Base-by-base conservation (phyloP, 92 coral and sea anemone genomes). In the Palythoa grandiflora region DNA sequence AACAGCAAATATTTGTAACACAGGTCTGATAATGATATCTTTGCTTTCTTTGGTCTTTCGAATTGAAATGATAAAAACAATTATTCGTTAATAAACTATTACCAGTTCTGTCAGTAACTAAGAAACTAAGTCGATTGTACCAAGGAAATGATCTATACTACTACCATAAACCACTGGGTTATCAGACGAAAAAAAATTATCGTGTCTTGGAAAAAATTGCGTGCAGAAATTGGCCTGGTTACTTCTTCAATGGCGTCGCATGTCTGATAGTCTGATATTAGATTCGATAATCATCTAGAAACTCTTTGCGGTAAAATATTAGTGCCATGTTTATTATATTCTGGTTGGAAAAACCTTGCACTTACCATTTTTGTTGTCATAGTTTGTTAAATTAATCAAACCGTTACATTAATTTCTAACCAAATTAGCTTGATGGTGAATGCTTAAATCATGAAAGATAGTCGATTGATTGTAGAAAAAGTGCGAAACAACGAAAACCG, bases 341-440 rank as follows among this genome's bases (percentile, higher is more conserved):
- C 44, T 44, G 86, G 86, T 40, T 48, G 40, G 86, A 15, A 63
- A 81, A 47, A 12, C 73, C 61, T 66, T 44, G 60, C 73, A 81
- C 74, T 81, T 81, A 66, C 19, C 86, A 47, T 40, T 15, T 37
- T 5, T 81, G 66, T 74, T 81, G 75, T 81, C 86, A 66, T 66
- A 81, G 44, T 65, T 81, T 38, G 44, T 68, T 81, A 53, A 65
- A 81, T 81, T 74, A 81, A 66, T 47, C 74, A 65, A 65, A 44
- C 86, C 54, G 86, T 81, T 81, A 66, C 86, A 81, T 44, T 66
- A 77, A 39, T 12, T 81, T 66, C 40, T 21, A 51, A 44, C 20
- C 60, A 81, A 19, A 11, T 47, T 5, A 39, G n/a, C 13, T 21
- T 76, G 7, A 20, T 65, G 55, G 86, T 52, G 75, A 37, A 20